These are phyloP conservation scores for Polyploca ridens DNA, from an alignment of 2,888 invertebrate genomes.

Conservation along the genomic window DNA sequence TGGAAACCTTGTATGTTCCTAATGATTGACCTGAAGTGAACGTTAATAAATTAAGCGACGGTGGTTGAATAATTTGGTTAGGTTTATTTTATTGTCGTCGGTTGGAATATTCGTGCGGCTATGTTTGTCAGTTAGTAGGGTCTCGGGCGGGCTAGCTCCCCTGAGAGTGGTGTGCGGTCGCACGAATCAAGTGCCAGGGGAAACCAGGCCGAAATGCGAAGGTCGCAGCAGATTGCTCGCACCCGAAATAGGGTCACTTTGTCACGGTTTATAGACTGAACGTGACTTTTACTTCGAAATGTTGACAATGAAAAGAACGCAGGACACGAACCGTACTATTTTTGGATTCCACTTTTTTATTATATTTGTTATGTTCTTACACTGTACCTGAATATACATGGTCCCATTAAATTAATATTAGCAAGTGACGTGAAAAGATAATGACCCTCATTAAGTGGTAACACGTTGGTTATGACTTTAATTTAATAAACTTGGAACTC, in stretches of 20 bases:
- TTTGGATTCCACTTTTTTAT: conserved; percentile 20
- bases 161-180: conserved; percentile 62
- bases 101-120: conserved; percentile 61
- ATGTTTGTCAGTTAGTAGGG: conserved; percentile 56
- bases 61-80: conserved; percentile 50
- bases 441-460: no score
- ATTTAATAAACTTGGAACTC: no score
- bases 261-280: conserved; percentile 68
- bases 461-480: no score
- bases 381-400: no score
- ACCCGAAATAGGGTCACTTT: conserved; percentile 74
- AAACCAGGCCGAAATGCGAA: conserved; percentile 72
- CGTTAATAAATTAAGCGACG: conserved; percentile 50
- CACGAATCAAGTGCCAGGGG: conserved; percentile 66
- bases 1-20: neutral
- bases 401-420: no score
- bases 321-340: conserved; percentile 25
- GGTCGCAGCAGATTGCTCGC: conserved; percentile 74
- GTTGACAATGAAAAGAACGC: conserved; percentile 43
- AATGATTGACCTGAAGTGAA: neutral
- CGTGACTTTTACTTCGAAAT: conserved; percentile 72
- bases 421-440: no score
- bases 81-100: conserved; percentile 62
- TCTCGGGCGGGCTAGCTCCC: conserved; percentile 67
- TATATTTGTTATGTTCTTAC: conserved; percentile 18